Base-by-base conservation (phyloP, 2,888 invertebrate species). In the Melanostoma scalare region DNA sequence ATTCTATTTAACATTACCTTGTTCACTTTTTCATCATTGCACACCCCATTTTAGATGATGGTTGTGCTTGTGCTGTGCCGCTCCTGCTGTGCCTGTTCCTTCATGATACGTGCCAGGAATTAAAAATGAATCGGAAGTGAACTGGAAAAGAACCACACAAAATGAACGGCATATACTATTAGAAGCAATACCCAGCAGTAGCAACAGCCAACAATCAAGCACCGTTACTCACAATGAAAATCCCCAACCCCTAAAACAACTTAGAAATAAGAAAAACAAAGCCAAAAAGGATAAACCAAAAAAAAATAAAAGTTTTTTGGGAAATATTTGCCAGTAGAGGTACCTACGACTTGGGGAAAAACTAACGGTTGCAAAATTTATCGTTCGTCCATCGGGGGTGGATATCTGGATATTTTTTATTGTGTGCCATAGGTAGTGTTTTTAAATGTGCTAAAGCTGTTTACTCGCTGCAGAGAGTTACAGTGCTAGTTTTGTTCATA, bases 111-210 rank as follows among this genome's bases (percentile, higher is more conserved):
- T 73, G 82, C 74, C 60, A 69, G 53, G 78, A 82, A 82, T 82
- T 73, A 82, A 82, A 82, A 82, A 74, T 78, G 53, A 69, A 74
- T 73, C 74, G 68, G 78, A 82, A 82, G 78, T 78, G 78, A 82
- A 78, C 73, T 74, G 73, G 58, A 74, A 82, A 78, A 74, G 82
- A 68, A 73, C 65, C 81, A 63, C 81, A 67, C 5, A 42, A 56
- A 72, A 63, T 69, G 48, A 73, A 78, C 69, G 69, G 72, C 50
- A 82, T 78, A 78, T 61, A 20, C 20, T 20, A 20, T 20, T 48
- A 46, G 48, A 20, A 60, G 40, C 38, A 56, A 42, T 20, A 1
- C 42, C 31, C n/a, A 38, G 56, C n/a, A 42, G 20, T 10, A 10
- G 44, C 4, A 53, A 69, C 73, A 78, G 69, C 74, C 67, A 77